phyloP scores from a whole-genome alignment of 2,113 vertebrate species.

The Poeciliopsis turrubarensis region DNA sequence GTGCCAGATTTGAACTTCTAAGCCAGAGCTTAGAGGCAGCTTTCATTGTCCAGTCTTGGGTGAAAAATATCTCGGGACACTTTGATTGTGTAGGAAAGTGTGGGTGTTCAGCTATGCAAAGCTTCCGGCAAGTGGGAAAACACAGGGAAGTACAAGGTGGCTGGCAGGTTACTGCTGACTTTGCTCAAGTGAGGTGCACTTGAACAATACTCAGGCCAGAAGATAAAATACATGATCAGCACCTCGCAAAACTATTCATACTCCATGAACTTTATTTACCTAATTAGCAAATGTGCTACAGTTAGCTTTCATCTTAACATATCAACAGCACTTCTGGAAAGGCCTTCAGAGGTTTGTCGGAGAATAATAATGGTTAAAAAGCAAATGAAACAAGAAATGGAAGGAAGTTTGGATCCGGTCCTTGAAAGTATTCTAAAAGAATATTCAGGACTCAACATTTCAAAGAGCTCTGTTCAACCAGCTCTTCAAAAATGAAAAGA shows the following conservation, averaged over 20 bases:
- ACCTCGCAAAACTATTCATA: background rate
- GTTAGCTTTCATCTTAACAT: background rate
- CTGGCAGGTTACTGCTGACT: constrained; percentile 33
- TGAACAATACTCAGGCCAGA: constrained; percentile 15
- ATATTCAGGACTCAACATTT: background rate
- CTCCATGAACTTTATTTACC: background rate
- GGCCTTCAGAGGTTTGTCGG: background rate
- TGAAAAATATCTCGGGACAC: constrained; percentile 55
- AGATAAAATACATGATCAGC: background rate
- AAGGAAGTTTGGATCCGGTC: background rate
- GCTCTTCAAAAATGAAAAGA: background rate
- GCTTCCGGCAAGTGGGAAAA: constrained; percentile 62
- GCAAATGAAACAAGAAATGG: background rate
- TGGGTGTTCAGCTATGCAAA: constrained; percentile 69
- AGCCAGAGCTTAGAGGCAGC: constrained; percentile 21
- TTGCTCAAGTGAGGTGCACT: constrained; percentile 36
- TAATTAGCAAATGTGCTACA: background rate
- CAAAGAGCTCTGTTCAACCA: background rate
- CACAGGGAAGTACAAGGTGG: constrained; percentile 55
- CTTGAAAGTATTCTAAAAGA: background rate
- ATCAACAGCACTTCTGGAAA: background rate
- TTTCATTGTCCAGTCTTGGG: constrained; percentile 32
- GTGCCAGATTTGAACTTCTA: constrained; percentile 12
- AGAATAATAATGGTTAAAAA: background rate
- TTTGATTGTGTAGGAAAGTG: constrained; percentile 63